Conservation (phyloP, 2,113 vertebrate species). For the Epinephelus lanceolatus region DNA sequence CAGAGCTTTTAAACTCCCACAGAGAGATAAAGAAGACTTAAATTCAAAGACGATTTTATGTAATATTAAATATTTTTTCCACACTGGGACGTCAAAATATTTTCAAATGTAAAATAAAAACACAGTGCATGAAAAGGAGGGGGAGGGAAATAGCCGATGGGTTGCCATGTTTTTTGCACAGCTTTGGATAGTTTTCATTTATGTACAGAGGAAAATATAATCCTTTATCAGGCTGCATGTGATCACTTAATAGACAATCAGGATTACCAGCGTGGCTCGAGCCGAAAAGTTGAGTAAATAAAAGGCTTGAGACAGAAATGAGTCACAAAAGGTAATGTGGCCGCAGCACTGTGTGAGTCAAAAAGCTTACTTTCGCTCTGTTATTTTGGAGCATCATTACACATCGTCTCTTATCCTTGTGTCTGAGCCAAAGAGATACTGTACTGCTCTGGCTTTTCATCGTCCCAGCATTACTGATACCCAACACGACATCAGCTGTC, state of each 20-base stretch:
- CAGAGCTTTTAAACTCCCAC: slow-evolving; percentile 5
- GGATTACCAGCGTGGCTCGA: slow-evolving; percentile 13
- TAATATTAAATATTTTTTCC: slow-evolving; percentile 11
- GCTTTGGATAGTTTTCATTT: neutral
- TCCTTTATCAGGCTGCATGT: slow-evolving; percentile 21
- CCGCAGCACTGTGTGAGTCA: slow-evolving; percentile 30
- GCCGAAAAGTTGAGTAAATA: slow-evolving; percentile 28
- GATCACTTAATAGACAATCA: slow-evolving; percentile 35
- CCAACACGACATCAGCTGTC: slow-evolving; percentile 53
- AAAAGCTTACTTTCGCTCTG: slow-evolving; percentile 28
- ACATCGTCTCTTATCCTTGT: slow-evolving; percentile 23
- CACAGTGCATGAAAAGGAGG: neutral
- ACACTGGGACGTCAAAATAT: neutral
- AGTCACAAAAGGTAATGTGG: slow-evolving; percentile 45
- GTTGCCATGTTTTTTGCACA: neutral
- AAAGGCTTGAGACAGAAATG: slow-evolving; percentile 25
- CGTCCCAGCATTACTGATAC: slow-evolving; percentile 42
- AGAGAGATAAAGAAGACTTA: slow-evolving; percentile 9
- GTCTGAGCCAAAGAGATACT: slow-evolving; percentile 28
- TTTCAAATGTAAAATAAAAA: slow-evolving; percentile 23
- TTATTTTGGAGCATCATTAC: slow-evolving; percentile 57
- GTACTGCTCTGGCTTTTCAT: slow-evolving; percentile 50
- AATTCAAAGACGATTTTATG: slow-evolving; percentile 19
- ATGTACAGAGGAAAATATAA: neutral
- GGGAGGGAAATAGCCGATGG: neutral